Base-by-base conservation (phyloP, 2,888 invertebrate genomes). In the Pristionchus maxplancki region DNA sequence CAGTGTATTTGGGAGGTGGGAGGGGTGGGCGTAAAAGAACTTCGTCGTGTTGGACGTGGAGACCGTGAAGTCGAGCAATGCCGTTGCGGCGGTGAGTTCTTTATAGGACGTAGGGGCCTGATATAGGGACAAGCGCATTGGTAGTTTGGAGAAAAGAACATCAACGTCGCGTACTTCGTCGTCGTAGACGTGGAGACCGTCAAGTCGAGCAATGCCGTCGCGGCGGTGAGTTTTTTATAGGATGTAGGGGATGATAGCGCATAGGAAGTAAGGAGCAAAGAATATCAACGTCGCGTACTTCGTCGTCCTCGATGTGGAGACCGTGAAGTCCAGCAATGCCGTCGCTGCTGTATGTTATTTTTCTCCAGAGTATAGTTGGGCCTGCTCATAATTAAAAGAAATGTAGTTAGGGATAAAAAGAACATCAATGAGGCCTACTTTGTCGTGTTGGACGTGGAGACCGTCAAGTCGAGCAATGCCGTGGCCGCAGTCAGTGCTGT, bases 251-350 rank as follows among this genome's bases (percentile, higher is more conserved):
- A 11, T 6, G 6, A 6, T 6, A 20, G 20, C 20, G 53, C 13
- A n/a, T n/a, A n/a, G 11, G 44, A 44, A n/a, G n/a, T n/a, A n/a
- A n/a, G n/a, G n/a, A n/a, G n/a, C n/a, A n/a, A n/a, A n/a, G n/a
- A n/a, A n/a, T n/a, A 93, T 94, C 89, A 94, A 94, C 89, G 89
- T 94, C 50, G 93, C 94, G 87, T 94, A 93, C 89, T 94, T 94
- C 88, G 94, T 93, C 40, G 94, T 94, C 9, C 90, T 94, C 31
- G 94, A 94, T 89, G 93, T 94, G 28, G 93, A 94, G 67, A 93
- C 94, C 11, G 92, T 94, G 88, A 94, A 93, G 88, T 90, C 91
- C 17, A 92, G 92, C 44, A 93, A 94, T 89, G 94, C 94, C 13
- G 94, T 94, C 17, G 94, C 94, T 20, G 94, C 94, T 74, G 93